Evolutionary conservation across 2,888 invertebrate genomes (phyloP).

Genomic region (Cataglyphis livida): DNA sequence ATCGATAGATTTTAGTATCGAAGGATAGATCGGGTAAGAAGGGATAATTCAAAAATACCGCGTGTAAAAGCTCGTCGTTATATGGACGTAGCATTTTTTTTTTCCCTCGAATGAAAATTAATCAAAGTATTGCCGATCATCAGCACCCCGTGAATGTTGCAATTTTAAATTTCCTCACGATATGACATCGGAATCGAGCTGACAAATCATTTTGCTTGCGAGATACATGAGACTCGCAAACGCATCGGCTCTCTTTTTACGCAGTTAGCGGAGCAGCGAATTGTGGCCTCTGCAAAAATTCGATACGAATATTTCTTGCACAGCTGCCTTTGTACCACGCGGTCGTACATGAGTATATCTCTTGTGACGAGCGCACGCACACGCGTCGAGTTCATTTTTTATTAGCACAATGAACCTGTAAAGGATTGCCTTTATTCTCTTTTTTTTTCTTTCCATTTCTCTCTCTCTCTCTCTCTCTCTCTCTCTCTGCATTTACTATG

Average conservation of each 20-base stretch:
- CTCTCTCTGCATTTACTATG: not conserved
- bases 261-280: not conserved
- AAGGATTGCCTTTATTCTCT: conserved; percentile 48
- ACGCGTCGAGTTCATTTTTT: conserved; percentile 67
- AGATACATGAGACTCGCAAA: conserved; percentile 1
- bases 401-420: conserved; percentile 51
- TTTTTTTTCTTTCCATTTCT: conserved; percentile 6
- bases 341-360: conserved; percentile 57
- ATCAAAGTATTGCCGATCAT: not conserved
- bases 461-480: not conserved
- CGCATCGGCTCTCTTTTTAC: conserved; percentile 15
- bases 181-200: conserved; percentile 55
- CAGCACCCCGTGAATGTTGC: not conserved
- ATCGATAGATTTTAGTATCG: not conserved
- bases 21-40: not conserved
- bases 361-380: conserved; percentile 36
- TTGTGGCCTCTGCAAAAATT: conserved; percentile 54
- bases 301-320: conserved; percentile 52
- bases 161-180: conserved; percentile 56
- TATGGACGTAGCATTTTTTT: not conserved
- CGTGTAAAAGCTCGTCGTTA: not conserved
- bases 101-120: not conserved
- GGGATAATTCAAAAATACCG: not conserved
- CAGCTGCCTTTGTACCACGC: conserved; percentile 53
- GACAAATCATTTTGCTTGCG: conserved; percentile 57